Base-by-base conservation (phyloP, 2,113 vertebrate genomes). In the Microcebus tavaratra region DNA sequence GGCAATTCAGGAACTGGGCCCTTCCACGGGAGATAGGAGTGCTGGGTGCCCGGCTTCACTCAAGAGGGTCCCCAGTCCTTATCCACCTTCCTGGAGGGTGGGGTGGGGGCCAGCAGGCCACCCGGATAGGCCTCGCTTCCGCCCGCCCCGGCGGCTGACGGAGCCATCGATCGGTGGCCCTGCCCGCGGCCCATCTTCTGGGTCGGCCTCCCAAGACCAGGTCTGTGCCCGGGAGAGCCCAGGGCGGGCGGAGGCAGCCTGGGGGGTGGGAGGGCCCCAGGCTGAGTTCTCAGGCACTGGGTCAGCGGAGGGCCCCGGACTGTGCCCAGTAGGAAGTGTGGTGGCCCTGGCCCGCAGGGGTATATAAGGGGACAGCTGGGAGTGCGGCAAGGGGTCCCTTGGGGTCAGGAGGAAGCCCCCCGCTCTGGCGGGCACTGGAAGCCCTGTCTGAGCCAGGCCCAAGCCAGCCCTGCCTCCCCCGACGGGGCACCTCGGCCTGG, bases 1-100 rank as follows among this genome's bases (percentile, higher is more conserved):
- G 98, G 98, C 98, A 98, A 99, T 99, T 98, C 98, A 99, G 99
- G 98, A 99, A 99, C 98, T 98, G 97, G 97, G 96, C 9, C 96
- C 98, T 98, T 96, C 87, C 94, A 95, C 78, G 88, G 98, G 97
- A 99, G 98, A 99, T 99, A 99, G 98, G 98, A 97, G 93, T 87
- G 82, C 98, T 25, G 21, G 98, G 97, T 99, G 98, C 99, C 98
- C 96, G 96, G 99, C 98, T 98, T 97, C 98, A 13, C 98, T 99
- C 97, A 98, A 99, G 99, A 99, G 99, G 98, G 98, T 98, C 97
- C 98, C 98, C 82, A 90, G 82, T 94, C 76, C 98, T 98, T 97
- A 98, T 97, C 93, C 88, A 50, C 96, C 67, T 55, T 92, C 98
- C 21, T 88, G 98, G 80, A 95, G 92, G 97, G 96, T 67, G 94